Evolutionary conservation across 2,888 invertebrate genomes (phyloP).

Genomic region (Lochmaea crataegi): DNA sequence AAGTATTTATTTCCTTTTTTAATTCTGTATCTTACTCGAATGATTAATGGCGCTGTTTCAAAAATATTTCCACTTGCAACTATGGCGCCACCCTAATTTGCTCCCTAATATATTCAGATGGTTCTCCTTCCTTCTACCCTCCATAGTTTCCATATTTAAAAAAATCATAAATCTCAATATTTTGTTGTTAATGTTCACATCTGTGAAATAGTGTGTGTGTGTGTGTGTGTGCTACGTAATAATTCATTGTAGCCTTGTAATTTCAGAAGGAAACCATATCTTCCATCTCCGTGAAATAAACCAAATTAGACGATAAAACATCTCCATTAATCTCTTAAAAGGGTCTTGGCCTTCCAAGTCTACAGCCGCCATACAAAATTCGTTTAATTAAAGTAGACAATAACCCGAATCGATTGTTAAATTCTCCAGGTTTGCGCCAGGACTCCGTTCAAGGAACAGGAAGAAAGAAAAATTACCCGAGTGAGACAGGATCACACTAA

Average conservation of each 20-base stretch:
- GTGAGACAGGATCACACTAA: background rate
- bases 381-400: constrained; percentile 41
- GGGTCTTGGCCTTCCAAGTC: constrained; percentile 36
- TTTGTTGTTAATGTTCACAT: background rate
- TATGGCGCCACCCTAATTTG: no score
- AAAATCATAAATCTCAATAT: background rate
- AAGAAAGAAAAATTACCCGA: constrained; percentile 18
- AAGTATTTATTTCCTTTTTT: no score
- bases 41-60: no score
- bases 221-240: background rate
- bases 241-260: constrained; percentile 19
- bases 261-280: constrained; percentile 27
- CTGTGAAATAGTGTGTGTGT: background rate
- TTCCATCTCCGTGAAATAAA: constrained; percentile 21
- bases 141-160: no score
- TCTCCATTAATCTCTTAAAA: constrained; percentile 38
- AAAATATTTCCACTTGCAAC: no score
- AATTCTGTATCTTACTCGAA: no score
- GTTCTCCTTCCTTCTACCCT: no score
- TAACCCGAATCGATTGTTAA: constrained; percentile 39
- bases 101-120: no score
- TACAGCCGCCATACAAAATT: constrained; percentile 32
- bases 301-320: constrained; percentile 35
- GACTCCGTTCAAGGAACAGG: constrained; percentile 24
- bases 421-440: constrained; percentile 32